Percentiles rank a stretch among this genome's conserved stretches.
Conservation (phyloP, 2,113 vertebrate species). For the Syrrhaptes paradoxus region DNA sequence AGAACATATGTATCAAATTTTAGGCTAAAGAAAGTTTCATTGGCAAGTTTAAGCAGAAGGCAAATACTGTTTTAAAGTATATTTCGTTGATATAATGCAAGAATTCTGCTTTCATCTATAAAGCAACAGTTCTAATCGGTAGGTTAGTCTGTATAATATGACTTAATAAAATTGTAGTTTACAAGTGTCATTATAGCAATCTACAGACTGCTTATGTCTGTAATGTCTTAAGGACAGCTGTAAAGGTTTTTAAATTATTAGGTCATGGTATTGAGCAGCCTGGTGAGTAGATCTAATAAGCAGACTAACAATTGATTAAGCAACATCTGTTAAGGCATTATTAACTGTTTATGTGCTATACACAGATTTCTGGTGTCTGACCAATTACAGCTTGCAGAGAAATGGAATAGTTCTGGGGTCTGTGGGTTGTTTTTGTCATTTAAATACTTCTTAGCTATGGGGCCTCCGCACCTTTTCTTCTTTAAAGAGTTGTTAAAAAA, state of each 20-base stretch:
- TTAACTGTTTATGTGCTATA: constrained; percentile 51
- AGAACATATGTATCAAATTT: constrained; percentile 49
- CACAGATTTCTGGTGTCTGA: background rate
- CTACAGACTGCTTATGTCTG: constrained; percentile 34
- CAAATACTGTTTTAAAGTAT: constrained; percentile 1
- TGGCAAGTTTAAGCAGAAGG: constrained; percentile 26
- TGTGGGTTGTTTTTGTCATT: background rate
- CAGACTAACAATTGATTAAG: constrained; percentile 51
- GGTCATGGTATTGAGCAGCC: constrained; percentile 13
- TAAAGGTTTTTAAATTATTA: constrained; percentile 52
- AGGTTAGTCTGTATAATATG: constrained; percentile 63
- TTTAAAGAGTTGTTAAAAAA: background rate
- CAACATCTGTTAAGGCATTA: constrained; percentile 54
- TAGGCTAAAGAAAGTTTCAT: constrained; percentile 23
- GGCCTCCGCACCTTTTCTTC: background rate
- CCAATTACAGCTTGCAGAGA: background rate
- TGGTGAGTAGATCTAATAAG: constrained; percentile 49
- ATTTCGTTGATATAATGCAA: constrained; percentile 29
- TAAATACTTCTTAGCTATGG: background rate
- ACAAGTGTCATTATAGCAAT: constrained; percentile 50
- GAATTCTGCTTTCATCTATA: constrained; percentile 51
- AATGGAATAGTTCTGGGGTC: background rate
- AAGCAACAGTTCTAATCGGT: background rate
- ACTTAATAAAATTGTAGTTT: constrained; percentile 64
- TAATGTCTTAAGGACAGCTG: constrained; percentile 61